Base-by-base conservation (phyloP, 2,888 invertebrate species). In the Heteromurus nitidus region DNA sequence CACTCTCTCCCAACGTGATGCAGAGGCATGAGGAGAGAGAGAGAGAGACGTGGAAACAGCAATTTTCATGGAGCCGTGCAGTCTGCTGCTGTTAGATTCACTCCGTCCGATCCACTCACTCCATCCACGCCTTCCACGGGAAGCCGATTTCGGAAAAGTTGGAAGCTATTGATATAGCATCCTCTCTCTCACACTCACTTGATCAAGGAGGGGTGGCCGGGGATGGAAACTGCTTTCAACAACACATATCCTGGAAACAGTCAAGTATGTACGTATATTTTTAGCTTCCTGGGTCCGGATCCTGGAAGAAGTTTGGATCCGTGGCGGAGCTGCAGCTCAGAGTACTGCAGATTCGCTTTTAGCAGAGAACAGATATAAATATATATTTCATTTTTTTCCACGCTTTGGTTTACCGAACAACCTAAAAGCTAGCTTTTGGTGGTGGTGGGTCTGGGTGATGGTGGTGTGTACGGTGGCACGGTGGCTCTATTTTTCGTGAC, bases 351-450 rank as follows among this genome's bases (percentile, higher is more conserved):
- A 30, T 44, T 7, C n/a, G 20, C 31, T 3, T 31, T 18, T 30
- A 67, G 2, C 13, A 47, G 31, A 42, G 36, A n/a, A n/a, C n/a
- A n/a, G n/a, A n/a, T n/a, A n/a, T n/a, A n/a, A n/a, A n/a, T 36
- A 42, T 3, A 60, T 65, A 47, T 55, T 60, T 76, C 76, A 77
- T 62, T 69, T 76, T 73, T 73, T 55, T 55, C 77, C 68, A 69
- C 50, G 79, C 30, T 70, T 72, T 70, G 79, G 79, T 79, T 79
- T 79, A 79, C 79, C 79, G 65, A 79, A 65, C 64, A 64, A 79
- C 79, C 79, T 44, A 72, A 72, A 72, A 72, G 79, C 64, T 72
- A 31, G 69, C 42, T 50, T 72, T 53, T 18, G 55, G 44, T 50
- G 28, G 44, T 16, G 65, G 70, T 70, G 70, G 58, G 44, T 50